Percentiles rank a stretch among this genome's conserved stretches.
Evolutionary conservation across 2,888 invertebrate genomes (phyloP).

Genomic region (Nephrocerus scutellatus): DNA sequence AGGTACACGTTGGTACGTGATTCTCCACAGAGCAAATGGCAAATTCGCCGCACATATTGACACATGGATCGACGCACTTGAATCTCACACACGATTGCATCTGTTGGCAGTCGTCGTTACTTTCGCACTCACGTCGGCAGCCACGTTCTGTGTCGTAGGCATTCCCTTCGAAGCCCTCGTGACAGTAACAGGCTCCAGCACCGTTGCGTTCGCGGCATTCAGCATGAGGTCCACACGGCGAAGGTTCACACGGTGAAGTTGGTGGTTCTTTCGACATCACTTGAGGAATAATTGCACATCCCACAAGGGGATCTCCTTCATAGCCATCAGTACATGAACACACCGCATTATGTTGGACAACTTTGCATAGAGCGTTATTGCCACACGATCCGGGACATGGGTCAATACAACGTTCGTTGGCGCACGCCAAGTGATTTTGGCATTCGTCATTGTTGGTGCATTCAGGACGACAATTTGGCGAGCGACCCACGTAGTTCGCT

Average conservation of each 20-base stretch:
- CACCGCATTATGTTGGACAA: constrained; percentile 74
- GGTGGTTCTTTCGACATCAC: constrained; percentile 59
- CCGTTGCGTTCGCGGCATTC: constrained; percentile 76
- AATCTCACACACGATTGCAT: constrained; percentile 69
- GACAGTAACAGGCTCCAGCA: constrained; percentile 79
- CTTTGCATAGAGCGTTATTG: constrained; percentile 70
- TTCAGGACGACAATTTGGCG: constrained; percentile 80
- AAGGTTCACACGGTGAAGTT: constrained; percentile 71
- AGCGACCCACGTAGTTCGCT: constrained; percentile 71
- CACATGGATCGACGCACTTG: constrained; percentile 80
- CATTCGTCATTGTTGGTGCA: constrained; percentile 76
- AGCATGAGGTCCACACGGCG: constrained; percentile 79
- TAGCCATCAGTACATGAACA: constrained; percentile 78
- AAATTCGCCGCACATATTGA: constrained; percentile 71
- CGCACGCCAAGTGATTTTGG: constrained; percentile 71
- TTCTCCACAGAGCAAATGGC: constrained; percentile 73
- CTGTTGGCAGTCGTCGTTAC: constrained; percentile 66
- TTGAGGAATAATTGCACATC: constrained; percentile 49
- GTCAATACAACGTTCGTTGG: constrained; percentile 73
- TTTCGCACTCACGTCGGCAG: constrained; percentile 70
- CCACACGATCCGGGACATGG: constrained; percentile 79
- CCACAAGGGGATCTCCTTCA: constrained; percentile 65
- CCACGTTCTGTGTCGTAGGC: constrained; percentile 65
- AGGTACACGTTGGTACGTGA: constrained; percentile 71
- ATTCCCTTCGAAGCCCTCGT: constrained; percentile 71